phyloP scores from a whole-genome alignment of 2,113 vertebrate species.

The Ia io region DNA sequence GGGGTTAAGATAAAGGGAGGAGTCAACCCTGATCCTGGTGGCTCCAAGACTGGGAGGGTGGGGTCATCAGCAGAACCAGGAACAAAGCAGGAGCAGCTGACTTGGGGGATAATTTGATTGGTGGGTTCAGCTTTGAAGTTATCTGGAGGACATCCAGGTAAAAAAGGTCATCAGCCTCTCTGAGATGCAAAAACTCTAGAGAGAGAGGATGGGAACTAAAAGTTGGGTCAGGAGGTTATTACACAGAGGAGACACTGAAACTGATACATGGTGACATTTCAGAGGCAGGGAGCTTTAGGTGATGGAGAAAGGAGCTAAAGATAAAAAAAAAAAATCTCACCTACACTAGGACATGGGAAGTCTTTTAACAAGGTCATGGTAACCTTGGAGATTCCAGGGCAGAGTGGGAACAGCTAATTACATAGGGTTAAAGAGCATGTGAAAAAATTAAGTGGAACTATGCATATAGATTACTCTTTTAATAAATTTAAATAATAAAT shows the following conservation, averaged over 20 bases:
- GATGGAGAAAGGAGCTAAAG: neutral
- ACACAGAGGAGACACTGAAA: neutral
- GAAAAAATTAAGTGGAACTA: neutral
- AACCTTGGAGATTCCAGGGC: neutral
- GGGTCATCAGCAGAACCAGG: neutral
- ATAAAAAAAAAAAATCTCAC: neutral
- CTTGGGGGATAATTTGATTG: too few species aligned
- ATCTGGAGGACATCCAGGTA: neutral
- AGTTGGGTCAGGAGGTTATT: neutral
- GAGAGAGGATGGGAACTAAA: neutral
- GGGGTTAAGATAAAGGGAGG: neutral
- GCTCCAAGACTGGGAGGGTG: neutral
- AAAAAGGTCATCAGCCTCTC: neutral
- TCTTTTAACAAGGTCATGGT: neutral
- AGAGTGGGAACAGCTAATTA: neutral
- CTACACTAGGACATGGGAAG: neutral
- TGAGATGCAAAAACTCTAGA: neutral
- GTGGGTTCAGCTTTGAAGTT: neutral
- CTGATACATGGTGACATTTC: neutral
- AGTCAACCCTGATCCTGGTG: neutral
- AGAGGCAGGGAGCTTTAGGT: neutral
- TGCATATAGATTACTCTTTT: neutral
- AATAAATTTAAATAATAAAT: slow-evolving; percentile 12
- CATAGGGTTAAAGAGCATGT: neutral
- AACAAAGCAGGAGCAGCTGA: neutral